Evolutionary conservation across 2,113 vertebrate genomes (phyloP).

Genomic region (rat (Rattus norvegicus)): GRCr8 NC_086026.1:66282501-66283000

Average conservation of each 20-base stretch:
- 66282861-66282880: not conserved
- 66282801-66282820: not conserved
- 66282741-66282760: not conserved
- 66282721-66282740: not conserved
- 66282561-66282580: not conserved
- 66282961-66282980: not conserved
- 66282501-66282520: constrained; percentile 21
- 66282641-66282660: not conserved
- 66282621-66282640: not conserved
- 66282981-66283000: not conserved
- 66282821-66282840: not conserved
- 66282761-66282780: not conserved
- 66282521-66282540: constrained; percentile 9
- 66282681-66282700: not conserved
- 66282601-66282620: not conserved
- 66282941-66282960: not conserved
- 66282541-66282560: not conserved
- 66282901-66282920: not conserved
- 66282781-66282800: not conserved
- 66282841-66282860: not conserved
- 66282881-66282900: not conserved
- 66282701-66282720: not conserved
- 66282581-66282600: not conserved
- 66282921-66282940: not conserved
- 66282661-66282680: not conserved